These are phyloP conservation scores for Anguilla pacifica DNA, from an alignment of 2,797 vertebrate genomes.

Conservation along the genomic window DNA sequence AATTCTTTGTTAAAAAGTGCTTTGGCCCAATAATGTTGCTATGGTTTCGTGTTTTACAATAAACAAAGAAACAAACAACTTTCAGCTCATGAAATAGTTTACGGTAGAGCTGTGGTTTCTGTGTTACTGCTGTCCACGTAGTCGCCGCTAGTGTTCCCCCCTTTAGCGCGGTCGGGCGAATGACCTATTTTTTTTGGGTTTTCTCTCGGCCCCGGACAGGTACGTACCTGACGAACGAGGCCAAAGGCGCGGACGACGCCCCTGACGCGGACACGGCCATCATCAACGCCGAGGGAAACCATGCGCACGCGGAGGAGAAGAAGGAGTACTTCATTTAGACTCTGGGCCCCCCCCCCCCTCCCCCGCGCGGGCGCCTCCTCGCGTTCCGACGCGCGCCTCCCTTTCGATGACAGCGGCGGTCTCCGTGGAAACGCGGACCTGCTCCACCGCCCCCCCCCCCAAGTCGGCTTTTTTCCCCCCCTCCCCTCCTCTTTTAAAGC, in stretches of 20 bases:
- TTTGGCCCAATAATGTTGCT: no score
- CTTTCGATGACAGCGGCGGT: constrained; percentile 75
- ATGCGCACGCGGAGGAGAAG: constrained; percentile 96
- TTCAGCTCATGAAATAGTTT: no score
- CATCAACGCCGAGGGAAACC: constrained; percentile 97
- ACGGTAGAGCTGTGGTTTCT: no score
- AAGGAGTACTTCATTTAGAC: constrained; percentile 99
- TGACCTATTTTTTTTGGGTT: background rate
- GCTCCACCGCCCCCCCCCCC: constrained; percentile 32
- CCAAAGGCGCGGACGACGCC: constrained; percentile 96
- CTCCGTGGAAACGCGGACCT: constrained; percentile 68
- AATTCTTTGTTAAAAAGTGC: no score
- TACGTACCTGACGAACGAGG: constrained; percentile 98
- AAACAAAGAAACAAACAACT: no score
- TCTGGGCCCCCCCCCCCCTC: constrained; percentile 50
- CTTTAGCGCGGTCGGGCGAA: no score
- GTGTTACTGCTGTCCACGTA: no score
- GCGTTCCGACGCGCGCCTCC: background rate
- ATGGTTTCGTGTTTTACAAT: no score
- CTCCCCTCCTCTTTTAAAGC: constrained; percentile 27
- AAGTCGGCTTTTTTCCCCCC: constrained; percentile 42
- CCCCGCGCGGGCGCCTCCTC: no score
- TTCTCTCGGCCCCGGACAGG: constrained; percentile 67
- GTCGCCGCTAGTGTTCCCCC: no score
- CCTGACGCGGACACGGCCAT: constrained; percentile 97